Evolutionary conservation across 92 coral and sea anemone species (phyloP), one percentile per base, ranked within the genome.

Genomic region (Porites evermanni): DNA sequence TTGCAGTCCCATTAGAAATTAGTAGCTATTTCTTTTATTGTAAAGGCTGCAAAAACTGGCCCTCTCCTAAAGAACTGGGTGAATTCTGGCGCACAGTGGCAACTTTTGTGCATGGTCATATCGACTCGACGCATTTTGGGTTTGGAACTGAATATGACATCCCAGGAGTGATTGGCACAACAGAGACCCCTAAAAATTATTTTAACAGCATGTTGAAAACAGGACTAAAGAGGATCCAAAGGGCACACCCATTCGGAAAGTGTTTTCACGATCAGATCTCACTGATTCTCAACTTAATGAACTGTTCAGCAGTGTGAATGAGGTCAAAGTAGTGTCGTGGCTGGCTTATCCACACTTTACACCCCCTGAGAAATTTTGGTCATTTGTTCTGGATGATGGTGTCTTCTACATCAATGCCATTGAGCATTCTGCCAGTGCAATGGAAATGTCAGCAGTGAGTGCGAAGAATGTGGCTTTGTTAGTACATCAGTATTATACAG

Each of bases 371-470:
- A 90, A 85, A 73, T 95, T 95, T 77, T 85, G 80, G 74, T 93
- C 98, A 5, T 95, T 97, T 91, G 90, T 93, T 17, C 85, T 97
- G 79, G 99, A 97, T 68, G 94, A 97, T 20, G 99, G 99, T 44
- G 95, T 97, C 73, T 97, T 97, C 63, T 97, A 95, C 80, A 93
- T 95, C 74, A 97, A 97, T 84, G 97, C 99, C 6, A 93, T 97
- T 50, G 99, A 97, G 77, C 84, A 92, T 79, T 95, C 95, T 1
- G 99, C 99, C 6, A 95, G 98, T 90, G 99, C 99, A 23, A 97
- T 97, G 99, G 99, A 97, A 63, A 97, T 97, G 99, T 91, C 98
- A 3, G 92, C 98, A 26, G 91, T 97, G 59, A 88, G 93, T 54
- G 99, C 95, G 1, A 95, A 89, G 84, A 97, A 97, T 88, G 93